Percentiles rank a stretch among this genome's conserved stretches.
phyloP scores from a whole-genome alignment of 2,888 invertebrate genomes.

The Metopia argyrocephala region DNA sequence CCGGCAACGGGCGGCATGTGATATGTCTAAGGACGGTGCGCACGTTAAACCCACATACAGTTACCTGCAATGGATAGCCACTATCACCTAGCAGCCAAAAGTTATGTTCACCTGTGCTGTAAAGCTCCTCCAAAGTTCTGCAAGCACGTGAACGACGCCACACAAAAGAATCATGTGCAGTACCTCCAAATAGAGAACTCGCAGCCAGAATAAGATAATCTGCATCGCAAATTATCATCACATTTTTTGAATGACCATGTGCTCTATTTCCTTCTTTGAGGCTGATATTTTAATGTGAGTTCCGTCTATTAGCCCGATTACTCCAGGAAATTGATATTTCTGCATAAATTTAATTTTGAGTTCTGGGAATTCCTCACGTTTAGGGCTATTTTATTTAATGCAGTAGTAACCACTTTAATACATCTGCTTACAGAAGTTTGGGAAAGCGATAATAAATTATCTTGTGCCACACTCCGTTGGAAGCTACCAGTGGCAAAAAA shows the following conservation, averaged over 20 bases:
- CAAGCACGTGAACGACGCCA: slow-evolving; percentile 20
- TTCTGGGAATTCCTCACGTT: slow-evolving; percentile 38
- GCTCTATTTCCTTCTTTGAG: slow-evolving; percentile 14
- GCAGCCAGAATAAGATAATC: slow-evolving; percentile 23
- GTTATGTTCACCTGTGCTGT: slow-evolving; percentile 14
- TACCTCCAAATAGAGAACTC: background rate
- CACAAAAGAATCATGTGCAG: slow-evolving; percentile 32
- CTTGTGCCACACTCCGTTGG: slow-evolving; percentile 40
- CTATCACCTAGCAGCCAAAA: slow-evolving; percentile 52
- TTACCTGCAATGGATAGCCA: slow-evolving; percentile 50
- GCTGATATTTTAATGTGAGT: slow-evolving; percentile 16
- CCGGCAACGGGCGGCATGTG: too few relatives aligned
- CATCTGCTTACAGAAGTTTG: slow-evolving; percentile 50
- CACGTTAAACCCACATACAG: too few relatives aligned
- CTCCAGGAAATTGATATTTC: slow-evolving; percentile 41
- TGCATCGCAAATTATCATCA: slow-evolving; percentile 46
- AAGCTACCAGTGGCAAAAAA: slow-evolving; percentile 49
- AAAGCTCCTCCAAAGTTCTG: background rate
- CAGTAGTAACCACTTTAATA: slow-evolving; percentile 32
- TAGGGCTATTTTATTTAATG: slow-evolving; percentile 50
- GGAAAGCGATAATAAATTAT: slow-evolving; percentile 44
- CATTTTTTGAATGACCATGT: slow-evolving; percentile 48
- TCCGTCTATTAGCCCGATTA: slow-evolving; percentile 43
- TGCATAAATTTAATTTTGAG: slow-evolving; percentile 44
- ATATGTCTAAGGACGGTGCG: too few relatives aligned